These are phyloP conservation scores for Drosophila paulistorum DNA, from an alignment of 1,140 invertebrate genomes.

Conservation along the genomic window DNA sequence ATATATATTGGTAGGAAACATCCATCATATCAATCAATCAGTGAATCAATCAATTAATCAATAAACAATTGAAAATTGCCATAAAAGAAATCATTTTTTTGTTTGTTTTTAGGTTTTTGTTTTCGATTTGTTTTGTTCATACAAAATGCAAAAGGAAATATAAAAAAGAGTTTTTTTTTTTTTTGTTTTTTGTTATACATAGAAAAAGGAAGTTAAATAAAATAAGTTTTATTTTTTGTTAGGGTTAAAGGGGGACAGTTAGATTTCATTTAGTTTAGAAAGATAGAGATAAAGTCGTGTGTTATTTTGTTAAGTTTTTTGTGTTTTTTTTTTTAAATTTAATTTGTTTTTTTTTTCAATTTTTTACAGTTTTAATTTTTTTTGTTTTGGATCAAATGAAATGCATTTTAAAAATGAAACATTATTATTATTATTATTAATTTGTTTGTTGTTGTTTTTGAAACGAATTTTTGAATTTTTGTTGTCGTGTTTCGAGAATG, in stretches of 20 bases:
- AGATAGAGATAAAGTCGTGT: slow-evolving; percentile 61
- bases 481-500: slow-evolving; percentile 75
- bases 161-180: not conserved
- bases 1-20: slow-evolving; percentile 24
- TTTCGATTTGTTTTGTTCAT: not conserved
- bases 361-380: slow-evolving; percentile 22
- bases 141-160: slow-evolving; percentile 12
- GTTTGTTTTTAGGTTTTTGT: slow-evolving; percentile 13
- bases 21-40: slow-evolving; percentile 24
- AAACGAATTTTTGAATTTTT: slow-evolving; percentile 31
- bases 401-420: slow-evolving; percentile 74
- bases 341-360: slow-evolving; percentile 33
- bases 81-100: slow-evolving; percentile 15
- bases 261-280: slow-evolving; percentile 12
- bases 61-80: slow-evolving; percentile 25
- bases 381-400: slow-evolving; percentile 68
- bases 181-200: not conserved
- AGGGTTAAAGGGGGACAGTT: slow-evolving; percentile 4
- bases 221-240: slow-evolving; percentile 32
- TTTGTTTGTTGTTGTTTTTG: slow-evolving; percentile 27
- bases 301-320: slow-evolving; percentile 64
- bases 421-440: slow-evolving; percentile 36
- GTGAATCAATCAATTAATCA: slow-evolving; percentile 43
- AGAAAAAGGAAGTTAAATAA: slow-evolving; percentile 9
- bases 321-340: slow-evolving; percentile 29